Conservation (phyloP, 37 sponge, comb jelly and placozoan species). For the Aplysina aerophoba region DNA sequence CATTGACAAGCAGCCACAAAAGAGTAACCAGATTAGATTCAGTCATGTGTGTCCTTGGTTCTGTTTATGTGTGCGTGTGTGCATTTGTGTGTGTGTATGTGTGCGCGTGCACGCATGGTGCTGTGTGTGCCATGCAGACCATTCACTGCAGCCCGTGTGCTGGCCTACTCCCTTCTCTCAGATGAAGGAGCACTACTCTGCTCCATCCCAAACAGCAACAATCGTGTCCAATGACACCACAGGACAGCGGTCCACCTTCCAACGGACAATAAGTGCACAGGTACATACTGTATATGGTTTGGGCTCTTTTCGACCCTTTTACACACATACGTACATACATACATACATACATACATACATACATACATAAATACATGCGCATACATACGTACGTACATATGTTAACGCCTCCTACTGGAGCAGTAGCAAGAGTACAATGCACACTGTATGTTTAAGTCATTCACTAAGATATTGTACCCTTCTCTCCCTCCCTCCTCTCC, state of each 20-base stretch:
- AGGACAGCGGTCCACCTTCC: conserved; percentile 53
- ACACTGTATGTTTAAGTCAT: not conserved
- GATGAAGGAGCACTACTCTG: conserved; percentile 49
- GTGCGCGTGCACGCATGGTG: not conserved
- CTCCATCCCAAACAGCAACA: conserved; percentile 50
- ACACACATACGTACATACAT: not conserved
- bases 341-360: conserved; percentile 18
- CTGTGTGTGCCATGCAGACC: conserved; percentile 2
- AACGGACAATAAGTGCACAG: conserved; percentile 94
- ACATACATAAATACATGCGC: not conserved
- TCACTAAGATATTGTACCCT: not conserved
- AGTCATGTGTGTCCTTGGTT: too few species aligned
- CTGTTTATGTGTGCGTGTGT: conserved; percentile 16
- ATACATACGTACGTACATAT: conserved; percentile 8
- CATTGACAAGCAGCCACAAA: too few species aligned
- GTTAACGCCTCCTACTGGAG: not conserved
- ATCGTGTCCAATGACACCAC: conserved; percentile 89
- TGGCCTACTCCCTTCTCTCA: not conserved
- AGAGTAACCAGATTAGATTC: too few species aligned
- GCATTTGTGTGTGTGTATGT: conserved; percentile 27
- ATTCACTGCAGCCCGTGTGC: not conserved
- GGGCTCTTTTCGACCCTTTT: too few species aligned
- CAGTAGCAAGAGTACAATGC: not conserved
- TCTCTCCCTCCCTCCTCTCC: not conserved
- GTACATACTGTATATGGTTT: conserved; percentile 39